Evolutionary conservation across 1,140 invertebrate species (phyloP).

Genomic region (Venturia canescens): DNA sequence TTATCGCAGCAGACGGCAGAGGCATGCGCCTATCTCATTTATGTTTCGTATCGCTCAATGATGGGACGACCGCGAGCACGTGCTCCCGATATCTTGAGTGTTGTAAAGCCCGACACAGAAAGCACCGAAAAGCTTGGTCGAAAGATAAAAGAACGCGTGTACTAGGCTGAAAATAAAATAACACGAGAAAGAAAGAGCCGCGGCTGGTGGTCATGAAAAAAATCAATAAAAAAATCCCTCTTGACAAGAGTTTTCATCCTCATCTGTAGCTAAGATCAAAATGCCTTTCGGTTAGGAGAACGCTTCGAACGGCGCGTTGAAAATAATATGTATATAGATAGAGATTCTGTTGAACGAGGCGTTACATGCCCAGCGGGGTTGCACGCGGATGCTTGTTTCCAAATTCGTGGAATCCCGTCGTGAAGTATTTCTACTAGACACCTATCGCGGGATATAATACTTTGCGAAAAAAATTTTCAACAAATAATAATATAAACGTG

Average conservation of each 20-base stretch:
- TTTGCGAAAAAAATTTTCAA: constrained; percentile 30
- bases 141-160: constrained; percentile 2
- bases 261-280: constrained; percentile 9
- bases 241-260: constrained; percentile 10
- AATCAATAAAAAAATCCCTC: constrained; percentile 11
- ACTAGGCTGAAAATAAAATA: constrained; percentile 16
- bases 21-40: too few species aligned
- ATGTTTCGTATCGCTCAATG: background rate
- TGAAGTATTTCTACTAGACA: constrained; percentile 23
- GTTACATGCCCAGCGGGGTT: constrained; percentile 34
- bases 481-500: constrained; percentile 4
- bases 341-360: background rate
- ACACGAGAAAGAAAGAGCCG: background rate
- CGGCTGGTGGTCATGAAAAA: constrained; percentile 13
- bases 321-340: background rate
- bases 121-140: background rate
- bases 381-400: constrained; percentile 45
- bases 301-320: background rate
- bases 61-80: constrained; percentile 1
- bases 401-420: constrained; percentile 53
- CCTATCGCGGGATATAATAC: constrained; percentile 36
- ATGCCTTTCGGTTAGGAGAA: background rate
- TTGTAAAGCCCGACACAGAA: background rate
- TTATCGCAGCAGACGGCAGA: too few species aligned
- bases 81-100: constrained; percentile 19